Base-by-base conservation (phyloP, 2,888 invertebrate genomes). In the Orthosia incerta region DNA sequence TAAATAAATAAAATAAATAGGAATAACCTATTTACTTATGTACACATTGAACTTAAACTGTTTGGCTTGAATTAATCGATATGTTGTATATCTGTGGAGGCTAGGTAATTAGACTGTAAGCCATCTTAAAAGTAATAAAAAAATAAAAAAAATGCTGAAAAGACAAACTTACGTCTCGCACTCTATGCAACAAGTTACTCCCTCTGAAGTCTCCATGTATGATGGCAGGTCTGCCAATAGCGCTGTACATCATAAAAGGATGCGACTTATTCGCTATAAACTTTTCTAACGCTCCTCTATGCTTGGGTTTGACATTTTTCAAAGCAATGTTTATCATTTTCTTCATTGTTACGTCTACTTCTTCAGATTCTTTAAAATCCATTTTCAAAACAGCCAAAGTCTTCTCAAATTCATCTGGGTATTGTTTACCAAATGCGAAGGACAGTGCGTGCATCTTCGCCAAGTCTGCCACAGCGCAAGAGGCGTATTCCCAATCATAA, bases 401-500 rank as follows among this genome's bases (percentile, higher is more conserved):
- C 4, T 57, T 59, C 26, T 77, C 68, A 48, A 89, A 93, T n/a
- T 85, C 80, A 53, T 90, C 87, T 2, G 91, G 91, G 20, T 88
- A 46, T 59, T 89, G 85, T 53, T 88, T 80, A 45, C 83, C 84
- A 69, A 89, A 87, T 0, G 91, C 92, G 15, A 92, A 85, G 0
- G 93, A 92, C 0, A 93, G 81, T 0, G 93, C 91, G 67, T 94
- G 94, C 4, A 92, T 79, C 76, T 90, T 91, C 0, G 91, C 93
- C 60, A 93, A 75, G 12, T 88, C 89, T 18, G 84, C 71, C 0
- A 86, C 62, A 0, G 91, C 88, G 26, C 92, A 90, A 4, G 87
- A 86, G 4, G 83, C 80, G 46, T 83, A 84, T 39, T 79, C 65
- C 87, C 89, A 91, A 67, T 88, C 84, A 9, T 93, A 75, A 4